These are phyloP conservation scores for Volucella bombylans DNA, from an alignment of 2,888 invertebrate genomes.

Conservation along the genomic window DNA sequence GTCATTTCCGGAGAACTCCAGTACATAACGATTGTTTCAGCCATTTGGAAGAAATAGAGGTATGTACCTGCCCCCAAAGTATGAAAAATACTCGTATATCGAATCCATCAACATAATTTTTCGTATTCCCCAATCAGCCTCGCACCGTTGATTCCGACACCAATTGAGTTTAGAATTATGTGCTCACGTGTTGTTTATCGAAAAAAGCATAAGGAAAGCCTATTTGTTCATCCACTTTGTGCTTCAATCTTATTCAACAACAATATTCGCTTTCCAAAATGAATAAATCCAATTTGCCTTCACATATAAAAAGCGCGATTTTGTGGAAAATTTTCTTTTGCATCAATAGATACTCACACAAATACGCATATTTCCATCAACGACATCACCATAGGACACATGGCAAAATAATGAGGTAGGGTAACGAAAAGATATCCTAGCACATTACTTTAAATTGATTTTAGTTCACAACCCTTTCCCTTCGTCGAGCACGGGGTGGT, in stretches of 20 bases:
- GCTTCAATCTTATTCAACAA: conserved; percentile 11
- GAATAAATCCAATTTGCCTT: conserved; percentile 59
- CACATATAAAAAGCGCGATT: conserved; percentile 34
- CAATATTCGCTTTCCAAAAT: conserved; percentile 23
- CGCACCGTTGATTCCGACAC: too few relatives aligned
- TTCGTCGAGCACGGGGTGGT: background rate
- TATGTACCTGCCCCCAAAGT: too few relatives aligned
- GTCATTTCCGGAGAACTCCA: too few relatives aligned
- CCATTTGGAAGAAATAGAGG: too few relatives aligned
- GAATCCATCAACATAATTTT: too few relatives aligned
- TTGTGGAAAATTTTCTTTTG: conserved; percentile 34
- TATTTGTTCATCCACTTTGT: conserved; percentile 18
- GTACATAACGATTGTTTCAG: too few relatives aligned
- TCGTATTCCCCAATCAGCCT: too few relatives aligned
- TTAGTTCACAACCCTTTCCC: conserved; percentile 17
- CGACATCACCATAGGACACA: background rate
- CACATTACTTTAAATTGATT: conserved; percentile 65
- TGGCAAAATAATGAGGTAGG: too few relatives aligned
- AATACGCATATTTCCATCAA: background rate
- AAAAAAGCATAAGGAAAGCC: conserved; percentile 29
- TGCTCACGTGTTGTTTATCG: conserved; percentile 2
- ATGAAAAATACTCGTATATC: too few relatives aligned
- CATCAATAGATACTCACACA: conserved; percentile 44
- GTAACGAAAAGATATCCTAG: conserved; percentile 46
- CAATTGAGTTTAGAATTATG: background rate